phyloP scores from a whole-genome alignment of 2,888 invertebrate genomes.

The Creontiades dilutus region DNA sequence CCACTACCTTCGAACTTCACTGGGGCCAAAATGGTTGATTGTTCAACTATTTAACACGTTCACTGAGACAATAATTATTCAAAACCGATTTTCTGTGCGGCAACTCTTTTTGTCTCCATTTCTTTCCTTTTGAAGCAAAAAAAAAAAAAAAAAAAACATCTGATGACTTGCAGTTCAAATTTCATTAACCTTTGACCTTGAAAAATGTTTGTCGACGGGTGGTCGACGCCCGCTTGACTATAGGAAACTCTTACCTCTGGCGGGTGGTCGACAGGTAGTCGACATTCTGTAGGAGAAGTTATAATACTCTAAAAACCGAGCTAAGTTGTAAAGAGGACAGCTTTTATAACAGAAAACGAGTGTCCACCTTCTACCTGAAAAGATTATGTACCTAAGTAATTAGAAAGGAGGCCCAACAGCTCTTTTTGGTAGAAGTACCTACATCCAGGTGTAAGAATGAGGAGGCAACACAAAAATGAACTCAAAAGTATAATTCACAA shows the following conservation, averaged over 20 bases:
- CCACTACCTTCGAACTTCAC: too few species aligned
- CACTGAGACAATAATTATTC: constrained; percentile 5
- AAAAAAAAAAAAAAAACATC: constrained; percentile 1
- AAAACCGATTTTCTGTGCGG: constrained; percentile 21
- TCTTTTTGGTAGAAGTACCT: background rate
- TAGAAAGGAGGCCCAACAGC: constrained; percentile 26
- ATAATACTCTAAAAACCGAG: constrained; percentile 30
- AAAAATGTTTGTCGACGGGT: constrained; percentile 43
- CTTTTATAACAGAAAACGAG: constrained; percentile 40
- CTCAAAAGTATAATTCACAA: constrained; percentile 31
- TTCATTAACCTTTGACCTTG: constrained; percentile 45
- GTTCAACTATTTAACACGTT: background rate
- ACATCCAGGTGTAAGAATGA: constrained; percentile 13
- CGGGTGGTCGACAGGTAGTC: constrained; percentile 14
- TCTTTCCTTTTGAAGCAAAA: constrained; percentile 16
- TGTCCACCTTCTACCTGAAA: constrained; percentile 25
- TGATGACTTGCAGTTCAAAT: constrained; percentile 13
- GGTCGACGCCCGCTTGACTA: constrained; percentile 42
- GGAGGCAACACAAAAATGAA: constrained; percentile 18
- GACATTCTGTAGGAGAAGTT: constrained; percentile 26
- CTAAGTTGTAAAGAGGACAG: constrained; percentile 28
- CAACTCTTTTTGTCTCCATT: constrained; percentile 25
- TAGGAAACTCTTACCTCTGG: constrained; percentile 35
- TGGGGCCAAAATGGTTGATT: too few species aligned
- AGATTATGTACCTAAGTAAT: background rate